A percentile compares a stretch with the other conserved stretches of the same genome.
Conservation (phyloP, 1,140 invertebrate species). For the Phocides pigmalion region DNA sequence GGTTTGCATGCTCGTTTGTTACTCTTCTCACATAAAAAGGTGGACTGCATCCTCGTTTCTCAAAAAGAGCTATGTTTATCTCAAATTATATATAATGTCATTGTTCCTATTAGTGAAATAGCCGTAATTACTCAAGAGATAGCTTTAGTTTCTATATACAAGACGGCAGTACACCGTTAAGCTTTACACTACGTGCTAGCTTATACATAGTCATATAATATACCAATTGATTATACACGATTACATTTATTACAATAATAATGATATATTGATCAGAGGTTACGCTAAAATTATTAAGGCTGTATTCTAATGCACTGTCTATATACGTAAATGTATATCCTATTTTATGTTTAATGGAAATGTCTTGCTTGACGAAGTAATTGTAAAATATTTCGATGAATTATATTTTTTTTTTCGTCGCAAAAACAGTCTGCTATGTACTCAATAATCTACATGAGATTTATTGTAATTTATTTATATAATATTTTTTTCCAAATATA, state of each 20-base stretch:
- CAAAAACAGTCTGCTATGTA: too few species aligned
- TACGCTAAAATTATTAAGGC: conserved; percentile 1
- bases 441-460: too few species aligned
- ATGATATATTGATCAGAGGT: conserved; percentile 8
- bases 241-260: conserved; percentile 21
- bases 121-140: conserved; percentile 7
- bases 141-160: conserved; percentile 32
- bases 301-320: neutral
- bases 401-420: too few species aligned
- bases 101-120: too few species aligned
- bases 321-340: neutral
- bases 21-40: too few species aligned
- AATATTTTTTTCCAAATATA: too few species aligned
- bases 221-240: conserved; percentile 32
- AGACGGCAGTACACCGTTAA: conserved; percentile 31
- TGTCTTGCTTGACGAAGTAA: neutral
- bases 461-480: too few species aligned
- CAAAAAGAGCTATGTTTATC: too few species aligned
- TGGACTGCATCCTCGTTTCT: too few species aligned
- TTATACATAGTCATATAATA: conserved; percentile 29
- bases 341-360: neutral
- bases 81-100: too few species aligned
- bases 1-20: too few species aligned
- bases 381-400: too few species aligned
- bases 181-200: conserved; percentile 33